A percentile compares a stretch with the other conserved stretches of the same genome.
Evolutionary conservation across 2,888 invertebrate species (phyloP).

Genomic region (Stramonita haemastoma): DNA sequence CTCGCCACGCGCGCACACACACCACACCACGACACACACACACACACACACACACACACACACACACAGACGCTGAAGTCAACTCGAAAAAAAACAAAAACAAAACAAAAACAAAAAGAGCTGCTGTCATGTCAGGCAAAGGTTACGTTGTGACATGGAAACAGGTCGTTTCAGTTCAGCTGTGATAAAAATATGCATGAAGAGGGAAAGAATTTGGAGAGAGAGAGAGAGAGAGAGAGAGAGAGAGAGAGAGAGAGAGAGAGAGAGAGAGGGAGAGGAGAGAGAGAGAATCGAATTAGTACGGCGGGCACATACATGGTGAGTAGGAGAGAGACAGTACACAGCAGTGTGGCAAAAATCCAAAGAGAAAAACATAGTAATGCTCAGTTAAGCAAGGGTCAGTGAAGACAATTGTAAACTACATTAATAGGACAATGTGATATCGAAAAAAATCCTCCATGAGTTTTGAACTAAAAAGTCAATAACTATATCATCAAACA

Average conservation of each 20-base stretch:
- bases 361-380: too few relatives aligned
- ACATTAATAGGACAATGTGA: too few relatives aligned
- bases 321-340: neutral
- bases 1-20: too few relatives aligned
- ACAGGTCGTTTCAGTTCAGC: too few relatives aligned
- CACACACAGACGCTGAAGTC: neutral
- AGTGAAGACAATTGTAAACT: too few relatives aligned
- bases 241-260: neutral
- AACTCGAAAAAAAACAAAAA: neutral
- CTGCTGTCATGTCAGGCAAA: neutral
- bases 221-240: neutral
- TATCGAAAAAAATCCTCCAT: too few relatives aligned
- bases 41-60: conserved; percentile 4
- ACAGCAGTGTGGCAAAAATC: too few relatives aligned
- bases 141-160: too few relatives aligned
- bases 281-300: neutral
- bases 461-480: too few relatives aligned
- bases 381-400: too few relatives aligned
- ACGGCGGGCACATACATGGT: neutral
- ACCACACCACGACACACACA: neutral
- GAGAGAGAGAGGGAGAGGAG: neutral
- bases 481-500: too few relatives aligned
- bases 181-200: neutral
- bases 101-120: neutral
- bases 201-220: neutral